Conservation (phyloP, 2,888 invertebrate genomes). For the Lysandra bellargus region DNA sequence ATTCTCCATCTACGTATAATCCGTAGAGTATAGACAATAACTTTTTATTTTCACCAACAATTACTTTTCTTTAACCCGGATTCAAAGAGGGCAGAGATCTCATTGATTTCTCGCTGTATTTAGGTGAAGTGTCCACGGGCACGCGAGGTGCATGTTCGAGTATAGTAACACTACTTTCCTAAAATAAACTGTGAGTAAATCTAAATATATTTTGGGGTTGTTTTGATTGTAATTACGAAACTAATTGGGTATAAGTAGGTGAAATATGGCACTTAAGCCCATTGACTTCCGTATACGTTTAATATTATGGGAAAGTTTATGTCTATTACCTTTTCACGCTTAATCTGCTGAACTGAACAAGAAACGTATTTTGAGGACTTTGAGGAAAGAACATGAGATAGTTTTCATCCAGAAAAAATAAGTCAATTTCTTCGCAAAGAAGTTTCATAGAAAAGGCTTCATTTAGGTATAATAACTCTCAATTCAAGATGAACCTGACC, state of each 20-base stretch:
- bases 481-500: no score
- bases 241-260: background rate
- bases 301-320: no score
- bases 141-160: slow-evolving; percentile 9
- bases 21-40: background rate
- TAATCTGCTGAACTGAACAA: no score
- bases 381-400: no score
- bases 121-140: slow-evolving; percentile 12
- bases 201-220: background rate
- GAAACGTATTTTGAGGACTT: no score
- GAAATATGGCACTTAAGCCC: no score
- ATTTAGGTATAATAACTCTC: no score
- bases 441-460: no score
- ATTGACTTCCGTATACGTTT: no score
- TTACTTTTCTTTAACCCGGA: slow-evolving; percentile 19
- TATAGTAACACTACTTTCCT: background rate
- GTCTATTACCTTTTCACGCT: no score
- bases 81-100: slow-evolving; percentile 19
- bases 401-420: no score
- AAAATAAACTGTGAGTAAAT: background rate
- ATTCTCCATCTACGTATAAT: background rate
- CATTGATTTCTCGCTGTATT: slow-evolving; percentile 26
- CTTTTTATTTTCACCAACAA: slow-evolving; percentile 24
- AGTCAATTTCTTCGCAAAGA: no score
- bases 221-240: background rate